Percentiles rank a stretch among this genome's conserved stretches.
Evolutionary conservation across 2,797 vertebrate genomes (phyloP).

Genomic region (Acanthurus leucopareius): DNA sequence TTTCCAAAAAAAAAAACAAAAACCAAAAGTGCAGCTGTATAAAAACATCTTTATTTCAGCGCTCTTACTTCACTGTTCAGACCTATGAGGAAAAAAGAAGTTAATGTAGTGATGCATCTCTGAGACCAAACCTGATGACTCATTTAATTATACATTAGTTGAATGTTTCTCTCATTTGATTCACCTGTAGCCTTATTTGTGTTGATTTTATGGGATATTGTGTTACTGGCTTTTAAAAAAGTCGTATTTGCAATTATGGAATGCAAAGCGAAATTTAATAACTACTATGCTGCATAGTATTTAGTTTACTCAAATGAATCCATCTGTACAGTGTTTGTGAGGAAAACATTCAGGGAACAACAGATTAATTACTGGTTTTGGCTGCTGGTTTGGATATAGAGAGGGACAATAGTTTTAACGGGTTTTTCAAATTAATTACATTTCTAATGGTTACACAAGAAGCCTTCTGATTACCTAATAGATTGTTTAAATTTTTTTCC

Average conservation of each 20-base stretch:
- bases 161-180: not conserved
- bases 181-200: not conserved
- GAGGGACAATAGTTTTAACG: not conserved
- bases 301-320: not conserved
- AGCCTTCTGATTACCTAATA: not conserved
- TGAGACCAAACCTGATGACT: not conserved
- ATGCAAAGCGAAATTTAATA: not conserved
- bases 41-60: constrained; percentile 63
- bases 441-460: not conserved
- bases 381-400: not conserved
- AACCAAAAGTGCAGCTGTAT: constrained; percentile 11
- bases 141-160: not conserved
- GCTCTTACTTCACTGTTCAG: constrained; percentile 2
- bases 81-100: constrained; percentile 36
- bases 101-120: not conserved
- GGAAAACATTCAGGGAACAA: not conserved
- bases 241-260: not conserved
- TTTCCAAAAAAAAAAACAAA: constrained; percentile 22
- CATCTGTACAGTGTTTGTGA: not conserved
- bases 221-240: not conserved
- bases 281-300: not conserved
- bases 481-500: not conserved
- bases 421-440: not conserved
- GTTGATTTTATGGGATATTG: too few species aligned
- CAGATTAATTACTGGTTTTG: not conserved